Percentiles rank a stretch among this genome's conserved stretches.
Evolutionary conservation across 2,888 invertebrate species (phyloP).

Genomic region (Tenthredo mesomela): DNA sequence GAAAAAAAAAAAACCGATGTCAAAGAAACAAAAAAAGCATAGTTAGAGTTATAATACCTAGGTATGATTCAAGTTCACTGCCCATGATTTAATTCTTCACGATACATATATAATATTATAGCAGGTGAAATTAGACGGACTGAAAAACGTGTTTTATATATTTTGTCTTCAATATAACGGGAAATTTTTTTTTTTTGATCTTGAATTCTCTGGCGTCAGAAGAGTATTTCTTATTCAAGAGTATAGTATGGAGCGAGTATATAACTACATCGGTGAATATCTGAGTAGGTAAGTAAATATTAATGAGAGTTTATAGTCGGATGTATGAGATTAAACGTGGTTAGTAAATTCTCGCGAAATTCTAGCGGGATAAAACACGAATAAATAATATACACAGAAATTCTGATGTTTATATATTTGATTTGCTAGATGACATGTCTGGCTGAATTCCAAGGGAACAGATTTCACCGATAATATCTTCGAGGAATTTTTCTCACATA

Average conservation of each 20-base stretch:
- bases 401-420: slow-evolving; percentile 9
- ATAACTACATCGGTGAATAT: background rate
- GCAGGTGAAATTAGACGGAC: background rate
- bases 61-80: too few relatives aligned
- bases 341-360: background rate
- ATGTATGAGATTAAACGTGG: background rate
- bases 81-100: too few relatives aligned
- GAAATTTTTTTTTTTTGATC: background rate
- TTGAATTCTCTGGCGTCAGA: background rate
- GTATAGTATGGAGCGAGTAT: background rate
- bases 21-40: background rate
- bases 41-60: background rate
- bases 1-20: background rate
- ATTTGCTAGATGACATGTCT: background rate
- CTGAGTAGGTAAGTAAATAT: background rate
- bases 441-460: slow-evolving; percentile 33
- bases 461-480: slow-evolving; percentile 25
- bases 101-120: too few relatives aligned
- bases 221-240: background rate
- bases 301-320: slow-evolving; percentile 6
- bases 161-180: background rate
- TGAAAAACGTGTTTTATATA: background rate
- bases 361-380: background rate
- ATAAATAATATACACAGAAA: background rate
- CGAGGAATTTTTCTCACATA: background rate